These are phyloP conservation scores for Lobophora halterata DNA, from an alignment of 2,888 invertebrate species.

Conservation along the genomic window DNA sequence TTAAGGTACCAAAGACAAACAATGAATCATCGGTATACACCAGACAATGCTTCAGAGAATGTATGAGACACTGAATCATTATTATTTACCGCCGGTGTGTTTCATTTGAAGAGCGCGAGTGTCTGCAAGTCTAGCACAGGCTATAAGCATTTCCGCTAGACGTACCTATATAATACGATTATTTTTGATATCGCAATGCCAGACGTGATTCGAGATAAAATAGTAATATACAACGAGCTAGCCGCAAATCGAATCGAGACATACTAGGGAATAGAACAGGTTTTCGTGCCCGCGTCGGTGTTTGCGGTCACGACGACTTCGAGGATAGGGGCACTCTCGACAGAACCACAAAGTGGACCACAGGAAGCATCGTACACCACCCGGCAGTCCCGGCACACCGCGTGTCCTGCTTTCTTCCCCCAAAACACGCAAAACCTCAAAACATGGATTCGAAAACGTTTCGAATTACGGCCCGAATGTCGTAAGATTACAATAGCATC, in stretches of 20 bases:
- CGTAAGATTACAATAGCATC: constrained; percentile 51
- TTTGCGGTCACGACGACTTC: constrained; percentile 67
- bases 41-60: constrained; percentile 20
- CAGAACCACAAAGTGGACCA: constrained; percentile 64
- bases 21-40: constrained; percentile 46
- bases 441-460: constrained; percentile 46
- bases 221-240: constrained; percentile 29
- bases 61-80: constrained; percentile 5
- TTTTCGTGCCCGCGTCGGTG: constrained; percentile 54
- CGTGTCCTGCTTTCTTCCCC: constrained; percentile 30
- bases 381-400: constrained; percentile 27
- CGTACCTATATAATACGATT: no score
- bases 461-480: constrained; percentile 56
- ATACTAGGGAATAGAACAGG: constrained; percentile 54
- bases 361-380: constrained; percentile 38
- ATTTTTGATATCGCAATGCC: constrained; percentile 17
- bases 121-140: constrained; percentile 1
- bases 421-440: constrained; percentile 50
- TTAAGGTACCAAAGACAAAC: constrained; percentile 42
- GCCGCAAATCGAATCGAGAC: constrained; percentile 34
- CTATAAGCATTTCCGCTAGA: constrained; percentile 8
- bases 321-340: constrained; percentile 57
- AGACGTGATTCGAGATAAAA: constrained; percentile 17
- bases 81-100: background rate
- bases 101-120: background rate